Evolutionary conservation across 2,888 invertebrate species (phyloP).

Genomic region (Himalopsyche anomala): DNA sequence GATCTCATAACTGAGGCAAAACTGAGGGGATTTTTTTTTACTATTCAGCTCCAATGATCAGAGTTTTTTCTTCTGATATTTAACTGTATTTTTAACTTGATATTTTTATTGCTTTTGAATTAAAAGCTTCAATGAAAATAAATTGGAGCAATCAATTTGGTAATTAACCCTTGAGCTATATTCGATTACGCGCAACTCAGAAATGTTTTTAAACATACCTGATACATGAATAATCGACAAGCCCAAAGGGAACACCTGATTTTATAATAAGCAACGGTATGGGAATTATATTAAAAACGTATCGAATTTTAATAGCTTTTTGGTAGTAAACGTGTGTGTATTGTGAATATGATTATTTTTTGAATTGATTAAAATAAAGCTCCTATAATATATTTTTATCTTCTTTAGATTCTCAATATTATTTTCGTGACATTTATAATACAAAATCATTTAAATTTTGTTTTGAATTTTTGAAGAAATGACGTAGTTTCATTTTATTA

Average conservation of each 20-base stretch:
- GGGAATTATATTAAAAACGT: constrained; percentile 16
- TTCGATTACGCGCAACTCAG: background rate
- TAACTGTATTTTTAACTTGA: too few species aligned
- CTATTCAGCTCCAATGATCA: too few species aligned
- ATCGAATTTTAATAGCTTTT: constrained; percentile 22
- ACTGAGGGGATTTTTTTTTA: too few species aligned
- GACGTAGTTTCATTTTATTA: too few species aligned
- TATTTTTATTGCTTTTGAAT: too few species aligned
- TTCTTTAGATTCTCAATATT: too few species aligned
- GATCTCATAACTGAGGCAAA: too few species aligned
- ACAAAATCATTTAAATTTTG: too few species aligned
- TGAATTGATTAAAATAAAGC: background rate
- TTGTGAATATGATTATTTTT: constrained; percentile 15
- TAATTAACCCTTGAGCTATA: constrained; percentile 12
- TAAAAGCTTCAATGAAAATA: background rate
- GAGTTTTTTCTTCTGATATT: too few species aligned
- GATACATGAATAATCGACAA: constrained; percentile 36
- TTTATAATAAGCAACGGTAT: constrained; percentile 28
- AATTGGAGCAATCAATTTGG: background rate
- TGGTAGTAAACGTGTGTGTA: constrained; percentile 8
- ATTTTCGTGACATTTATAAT: too few species aligned
- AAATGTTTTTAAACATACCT: constrained; percentile 6
- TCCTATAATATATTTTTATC: too few species aligned
- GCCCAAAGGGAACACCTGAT: constrained; percentile 6
- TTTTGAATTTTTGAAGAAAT: too few species aligned